These are phyloP conservation scores for Neopelma chrysocephalum DNA, from an alignment of 2,797 vertebrate genomes.

Conservation along the genomic window DNA sequence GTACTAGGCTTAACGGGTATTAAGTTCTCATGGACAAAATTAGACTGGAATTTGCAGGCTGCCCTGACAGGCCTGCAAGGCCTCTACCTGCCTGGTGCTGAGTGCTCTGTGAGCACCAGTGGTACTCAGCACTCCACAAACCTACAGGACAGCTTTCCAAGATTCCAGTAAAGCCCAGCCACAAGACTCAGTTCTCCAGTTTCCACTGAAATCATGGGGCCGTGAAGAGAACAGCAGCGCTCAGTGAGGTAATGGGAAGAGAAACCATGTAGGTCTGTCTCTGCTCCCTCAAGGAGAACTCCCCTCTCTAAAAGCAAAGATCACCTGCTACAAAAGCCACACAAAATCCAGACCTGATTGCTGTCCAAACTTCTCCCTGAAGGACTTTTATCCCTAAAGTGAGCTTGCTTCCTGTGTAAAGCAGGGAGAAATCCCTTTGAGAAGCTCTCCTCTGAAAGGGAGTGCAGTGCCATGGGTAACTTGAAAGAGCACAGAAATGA, in stretches of 20 bases:
- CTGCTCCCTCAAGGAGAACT: constrained; percentile 19
- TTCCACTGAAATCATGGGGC: not conserved
- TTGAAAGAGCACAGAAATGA: not conserved
- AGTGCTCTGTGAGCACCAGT: not conserved
- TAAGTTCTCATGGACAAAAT: not conserved
- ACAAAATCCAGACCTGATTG: not conserved
- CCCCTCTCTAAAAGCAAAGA: not conserved
- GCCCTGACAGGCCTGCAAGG: not conserved
- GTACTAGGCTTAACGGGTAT: not conserved
- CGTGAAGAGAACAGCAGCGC: constrained; percentile 36
- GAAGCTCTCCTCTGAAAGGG: not conserved
- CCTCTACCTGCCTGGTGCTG: not conserved
- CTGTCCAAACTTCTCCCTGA: not conserved
- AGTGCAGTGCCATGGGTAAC: not conserved
- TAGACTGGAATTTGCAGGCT: not conserved
- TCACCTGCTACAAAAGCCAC: not conserved
- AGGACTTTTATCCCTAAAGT: not conserved
- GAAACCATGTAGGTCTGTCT: not conserved
- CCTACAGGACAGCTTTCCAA: not conserved
- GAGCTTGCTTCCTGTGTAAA: not conserved
- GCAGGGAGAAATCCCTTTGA: not conserved
- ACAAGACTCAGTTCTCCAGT: not conserved
- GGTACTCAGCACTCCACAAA: not conserved
- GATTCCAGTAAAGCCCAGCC: not conserved
- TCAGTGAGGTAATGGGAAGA: not conserved